Evolutionary conservation across 2,797 vertebrate genomes (phyloP), one percentile per base, ranked within the genome.

Genomic region (Eupleurogrammus muticus): DNA sequence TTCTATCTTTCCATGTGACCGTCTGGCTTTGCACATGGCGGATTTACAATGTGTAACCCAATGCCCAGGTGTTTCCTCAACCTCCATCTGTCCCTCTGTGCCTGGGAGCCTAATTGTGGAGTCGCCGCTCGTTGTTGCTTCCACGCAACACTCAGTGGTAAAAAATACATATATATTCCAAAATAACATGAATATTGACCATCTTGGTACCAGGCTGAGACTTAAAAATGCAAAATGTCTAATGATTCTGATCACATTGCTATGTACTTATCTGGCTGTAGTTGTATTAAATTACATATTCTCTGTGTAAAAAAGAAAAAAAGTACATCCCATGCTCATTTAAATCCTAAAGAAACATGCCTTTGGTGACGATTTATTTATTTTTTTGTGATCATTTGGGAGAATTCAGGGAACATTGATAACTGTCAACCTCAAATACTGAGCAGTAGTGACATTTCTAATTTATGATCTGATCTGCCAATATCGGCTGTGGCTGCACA

Each of bases 51-150:
- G 58, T 77, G 57, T 54, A 84, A 82, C 78, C 85, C 79, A 38
- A 34, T 11, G 58, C 77, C 83, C 86, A 88, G 89, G 87, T 89
- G 87, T 85, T 87, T 73, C 71, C 83, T 77, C 69, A 46, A 66
- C 64, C 69, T 58, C 90, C 89, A 89, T 90, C 89, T 90, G 91
- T 70, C 67, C 71, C 60, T 71, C 60, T 74, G 84, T 51, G 73
- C 77, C 67, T 0, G 4, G 14, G 75, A 71, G 80, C 47, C 81
- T 74, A 75, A 64, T 64, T 53, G 14, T 20, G 24, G 23, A 62
- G 34, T 14, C n/a, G 2, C 56, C 40, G 75, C 65, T 75, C 51
- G n/a, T 8, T 19, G 32, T 12, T 60, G 73, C 19, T 20, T 34
- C 46, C 2, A 28, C 7, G 5, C 55, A 23, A 8, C 51, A 6